Conservation (phyloP, 2,797 vertebrate genomes). For the Anas flavirostris region DNA sequence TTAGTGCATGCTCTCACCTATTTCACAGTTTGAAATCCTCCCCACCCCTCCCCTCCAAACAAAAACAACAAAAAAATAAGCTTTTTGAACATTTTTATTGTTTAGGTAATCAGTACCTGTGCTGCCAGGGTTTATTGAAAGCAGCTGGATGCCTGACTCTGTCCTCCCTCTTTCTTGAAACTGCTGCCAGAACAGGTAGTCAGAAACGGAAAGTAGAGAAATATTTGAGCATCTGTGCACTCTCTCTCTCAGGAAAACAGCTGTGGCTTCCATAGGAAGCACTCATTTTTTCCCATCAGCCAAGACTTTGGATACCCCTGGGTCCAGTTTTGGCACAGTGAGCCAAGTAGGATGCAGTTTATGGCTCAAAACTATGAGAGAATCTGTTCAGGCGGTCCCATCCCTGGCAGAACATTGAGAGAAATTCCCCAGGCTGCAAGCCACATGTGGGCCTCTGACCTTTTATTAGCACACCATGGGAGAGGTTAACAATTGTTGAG, state of each 20-base stretch:
- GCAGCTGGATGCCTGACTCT: conserved; percentile 76
- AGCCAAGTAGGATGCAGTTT: conserved; percentile 90
- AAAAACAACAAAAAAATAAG: background rate
- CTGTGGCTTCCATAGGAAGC: conserved; percentile 88
- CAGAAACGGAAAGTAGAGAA: conserved; percentile 78
- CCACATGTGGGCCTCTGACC: conserved; percentile 80
- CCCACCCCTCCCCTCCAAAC: too few species aligned
- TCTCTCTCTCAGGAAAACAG: conserved; percentile 86
- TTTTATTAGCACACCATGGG: conserved; percentile 78
- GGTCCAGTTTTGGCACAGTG: conserved; percentile 84
- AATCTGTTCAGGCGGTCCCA: conserved; percentile 76
- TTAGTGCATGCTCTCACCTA: conserved; percentile 42
- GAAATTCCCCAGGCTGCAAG: conserved; percentile 79
- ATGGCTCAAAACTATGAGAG: conserved; percentile 87
- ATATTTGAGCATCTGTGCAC: conserved; percentile 76
- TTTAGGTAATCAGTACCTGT: conserved; percentile 65
- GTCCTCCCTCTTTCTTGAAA: conserved; percentile 61
- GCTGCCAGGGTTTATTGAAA: conserved; percentile 78
- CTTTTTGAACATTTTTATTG: conserved; percentile 40
- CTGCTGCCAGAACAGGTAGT: conserved; percentile 87
- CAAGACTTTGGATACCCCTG: conserved; percentile 82
- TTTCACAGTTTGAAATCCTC: conserved; percentile 50
- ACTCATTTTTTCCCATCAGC: conserved; percentile 87
- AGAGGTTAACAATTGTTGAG: conserved; percentile 76
- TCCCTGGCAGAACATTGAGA: conserved; percentile 81